These are phyloP conservation scores for Oenanthe melanoleuca DNA, from an alignment of 2,113 vertebrate species.

Conservation along the genomic window DNA sequence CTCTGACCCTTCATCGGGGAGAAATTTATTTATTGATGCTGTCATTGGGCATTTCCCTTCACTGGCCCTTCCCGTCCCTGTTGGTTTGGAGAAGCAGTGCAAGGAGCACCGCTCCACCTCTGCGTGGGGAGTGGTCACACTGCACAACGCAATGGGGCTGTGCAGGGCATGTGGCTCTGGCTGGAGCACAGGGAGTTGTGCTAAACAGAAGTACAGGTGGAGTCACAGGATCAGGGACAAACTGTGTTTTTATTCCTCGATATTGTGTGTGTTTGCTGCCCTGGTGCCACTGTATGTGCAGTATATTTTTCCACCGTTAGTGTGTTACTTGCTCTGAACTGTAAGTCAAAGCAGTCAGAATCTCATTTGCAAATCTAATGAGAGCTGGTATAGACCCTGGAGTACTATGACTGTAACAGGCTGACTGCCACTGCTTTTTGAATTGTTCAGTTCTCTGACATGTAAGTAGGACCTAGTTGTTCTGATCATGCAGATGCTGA, in stretches of 20 bases:
- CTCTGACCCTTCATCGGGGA: neutral
- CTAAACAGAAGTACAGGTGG: neutral
- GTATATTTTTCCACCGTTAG: neutral
- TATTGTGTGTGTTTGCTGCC: neutral
- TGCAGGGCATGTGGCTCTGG: neutral
- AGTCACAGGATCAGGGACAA: neutral
- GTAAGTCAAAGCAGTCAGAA: neutral
- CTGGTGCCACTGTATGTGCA: neutral
- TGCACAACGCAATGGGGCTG: neutral
- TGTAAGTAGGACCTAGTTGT: neutral
- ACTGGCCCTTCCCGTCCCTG: neutral
- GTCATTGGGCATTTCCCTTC: neutral
- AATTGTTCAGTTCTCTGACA: neutral
- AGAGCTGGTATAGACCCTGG: neutral
- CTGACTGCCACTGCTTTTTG: rapidly evolving
- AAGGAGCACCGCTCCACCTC: rapidly evolving
- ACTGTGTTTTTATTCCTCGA: neutral
- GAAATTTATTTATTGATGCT: neutral
- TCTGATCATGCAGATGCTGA: neutral
- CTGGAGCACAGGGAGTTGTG: neutral
- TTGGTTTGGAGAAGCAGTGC: neutral
- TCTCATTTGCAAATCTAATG: slow-evolving; percentile 17
- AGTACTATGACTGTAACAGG: neutral
- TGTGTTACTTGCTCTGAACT: neutral
- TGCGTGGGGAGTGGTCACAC: rapidly evolving